phyloP scores from a whole-genome alignment of 2,797 vertebrate species.

The Psittacula echo region DNA sequence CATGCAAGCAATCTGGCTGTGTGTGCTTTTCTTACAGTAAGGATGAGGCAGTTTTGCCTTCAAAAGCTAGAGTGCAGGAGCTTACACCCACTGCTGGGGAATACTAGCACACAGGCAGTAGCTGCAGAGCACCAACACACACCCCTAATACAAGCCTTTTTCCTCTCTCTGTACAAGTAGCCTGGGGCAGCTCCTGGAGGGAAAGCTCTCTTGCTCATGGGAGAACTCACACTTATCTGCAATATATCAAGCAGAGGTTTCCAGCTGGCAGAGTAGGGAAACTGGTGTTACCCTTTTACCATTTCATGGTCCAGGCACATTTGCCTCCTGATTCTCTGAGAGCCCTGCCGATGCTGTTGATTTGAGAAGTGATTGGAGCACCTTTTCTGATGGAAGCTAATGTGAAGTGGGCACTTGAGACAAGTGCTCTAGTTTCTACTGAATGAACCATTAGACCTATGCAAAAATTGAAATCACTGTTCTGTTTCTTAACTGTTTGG shows the following conservation, averaged over 20 bases:
- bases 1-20: rapidly evolving
- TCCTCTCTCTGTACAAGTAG: neutral
- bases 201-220: neutral
- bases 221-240: neutral
- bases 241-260: neutral
- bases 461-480: rapidly evolving
- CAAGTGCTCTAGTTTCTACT: neutral
- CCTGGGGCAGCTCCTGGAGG: neutral
- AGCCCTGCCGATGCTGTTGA: neutral
- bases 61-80: neutral
- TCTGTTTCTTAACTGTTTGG: neutral
- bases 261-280: neutral
- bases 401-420: conserved; percentile 7
- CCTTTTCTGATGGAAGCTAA: neutral
- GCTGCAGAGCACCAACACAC: neutral
- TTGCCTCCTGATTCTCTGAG: neutral
- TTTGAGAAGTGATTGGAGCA: neutral
- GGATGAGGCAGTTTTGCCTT: neutral
- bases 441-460: neutral
- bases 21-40: rapidly evolving
- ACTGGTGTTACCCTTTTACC: neutral
- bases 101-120: neutral
- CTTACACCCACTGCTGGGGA: rapidly evolving
- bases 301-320: neutral
- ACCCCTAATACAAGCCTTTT: neutral